Evolutionary conservation across 2,113 vertebrate genomes (phyloP), one percentile per base, ranked within the genome.

Genomic region (Cavia porcellus): DNA sequence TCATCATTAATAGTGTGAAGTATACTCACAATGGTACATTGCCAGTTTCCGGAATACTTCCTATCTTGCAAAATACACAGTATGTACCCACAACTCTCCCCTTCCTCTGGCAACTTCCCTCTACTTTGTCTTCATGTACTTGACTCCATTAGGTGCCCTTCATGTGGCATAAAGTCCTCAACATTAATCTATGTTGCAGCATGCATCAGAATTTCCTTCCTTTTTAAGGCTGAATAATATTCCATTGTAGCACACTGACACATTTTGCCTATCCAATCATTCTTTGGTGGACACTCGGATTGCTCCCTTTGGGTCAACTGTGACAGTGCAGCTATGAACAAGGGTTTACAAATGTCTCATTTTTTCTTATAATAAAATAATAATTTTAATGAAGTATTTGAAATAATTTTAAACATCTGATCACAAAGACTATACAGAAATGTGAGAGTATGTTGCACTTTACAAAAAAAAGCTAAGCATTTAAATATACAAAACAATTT

Each of bases 401-500:
- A 99, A 99, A 98, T 98, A 99, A 98, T 97, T 97, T 98, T 98
- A 95, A 98, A 98, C 98, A 98, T 98, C 97, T 98, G 97, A 96
- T 98, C 98, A 98, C 82, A 98, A 98, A 98, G 97, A 98, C 98
- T 98, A 98, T 98, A 98, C 97, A 98, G 96, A 98, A 98, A 97
- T 94, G 98, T 95, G 97, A 94, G 94, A 98, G 72, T 98, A 98
- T 98, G 98, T 97, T 97, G 98, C 92, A 98, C 97, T 98, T 98
- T 98, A 99, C 98, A 97, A 98, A 99, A 80, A 98, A 99, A 99
- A 99, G 98, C 96, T 98, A 98, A 98, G 98, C 98, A 98, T 98
- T 99, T 98, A 98, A 98, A 98, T 98, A 98, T 98, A 98, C 97
- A 99, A 99, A 99, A 97, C 90, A 96, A 98, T 93, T 98, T 97